A percentile compares a stretch with the other conserved stretches of the same genome.
Evolutionary conservation across 2,888 invertebrate genomes (phyloP).

Genomic region (Ennomos fuscantarius): DNA sequence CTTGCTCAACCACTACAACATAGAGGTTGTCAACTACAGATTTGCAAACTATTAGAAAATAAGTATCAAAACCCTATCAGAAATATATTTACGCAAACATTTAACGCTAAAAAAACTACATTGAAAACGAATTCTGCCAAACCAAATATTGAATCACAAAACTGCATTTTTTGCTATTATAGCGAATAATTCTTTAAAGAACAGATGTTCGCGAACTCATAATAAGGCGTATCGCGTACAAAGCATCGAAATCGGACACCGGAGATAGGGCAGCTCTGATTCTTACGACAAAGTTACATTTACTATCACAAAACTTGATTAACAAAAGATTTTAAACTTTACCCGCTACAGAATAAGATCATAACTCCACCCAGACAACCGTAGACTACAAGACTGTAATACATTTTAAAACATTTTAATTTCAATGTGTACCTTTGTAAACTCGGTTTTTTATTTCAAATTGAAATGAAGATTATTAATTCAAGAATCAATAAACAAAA

Average conservation of each 20-base stretch:
- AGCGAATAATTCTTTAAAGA: conserved; percentile 73
- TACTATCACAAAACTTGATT: conserved; percentile 49
- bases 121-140: conserved; percentile 44
- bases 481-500: conserved; percentile 37
- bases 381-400: conserved; percentile 41
- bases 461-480: conserved; percentile 43
- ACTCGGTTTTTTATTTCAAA: conserved; percentile 61
- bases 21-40: too few species aligned
- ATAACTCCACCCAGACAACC: conserved; percentile 16
- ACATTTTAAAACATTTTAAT: conserved; percentile 75
- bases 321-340: conserved; percentile 52
- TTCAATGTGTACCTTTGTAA: conserved; percentile 74
- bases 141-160: conserved; percentile 57
- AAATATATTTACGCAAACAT: conserved; percentile 1
- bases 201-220: conserved; percentile 82
- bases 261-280: conserved; percentile 79
- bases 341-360: conserved; percentile 37
- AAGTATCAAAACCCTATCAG: not conserved
- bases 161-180: conserved; percentile 68
- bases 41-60: too few species aligned
- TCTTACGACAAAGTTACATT: conserved; percentile 63
- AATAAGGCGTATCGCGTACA: conserved; percentile 84
- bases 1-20: too few species aligned
- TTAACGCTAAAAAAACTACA: conserved; percentile 37
- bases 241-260: conserved; percentile 84